A percentile compares a stretch with the other conserved stretches of the same genome.
Evolutionary conservation across 2,888 invertebrate genomes (phyloP).

Genomic region (Caenorhabditis afra): DNA sequence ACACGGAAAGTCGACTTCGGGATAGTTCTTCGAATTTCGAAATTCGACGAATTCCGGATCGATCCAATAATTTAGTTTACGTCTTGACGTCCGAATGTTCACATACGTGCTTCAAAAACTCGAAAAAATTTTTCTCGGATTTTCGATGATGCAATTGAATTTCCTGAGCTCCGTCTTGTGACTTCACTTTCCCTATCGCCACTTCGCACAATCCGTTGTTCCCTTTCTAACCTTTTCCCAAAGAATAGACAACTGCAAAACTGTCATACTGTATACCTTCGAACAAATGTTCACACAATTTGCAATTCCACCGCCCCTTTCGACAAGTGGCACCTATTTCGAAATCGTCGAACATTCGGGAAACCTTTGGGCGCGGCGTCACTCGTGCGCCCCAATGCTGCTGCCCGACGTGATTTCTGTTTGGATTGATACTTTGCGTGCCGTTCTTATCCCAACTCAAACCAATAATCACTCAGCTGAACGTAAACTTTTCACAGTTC

Average conservation of each 20-base stretch:
- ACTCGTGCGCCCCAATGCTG: background rate
- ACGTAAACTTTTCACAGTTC: background rate
- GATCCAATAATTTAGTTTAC: background rate
- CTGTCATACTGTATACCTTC: no score
- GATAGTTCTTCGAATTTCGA: slow-evolving; percentile 7
- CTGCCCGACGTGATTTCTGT: background rate
- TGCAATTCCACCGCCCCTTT: slow-evolving; percentile 1
- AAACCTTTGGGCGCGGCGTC: background rate
- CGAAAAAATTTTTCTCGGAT: background rate
- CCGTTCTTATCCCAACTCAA: background rate
- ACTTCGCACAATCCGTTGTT: background rate
- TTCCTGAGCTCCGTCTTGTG: slow-evolving; percentile 1
- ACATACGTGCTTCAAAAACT: slow-evolving; percentile 1
- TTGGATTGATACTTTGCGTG: slow-evolving; percentile 22
- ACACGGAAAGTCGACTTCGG: background rate
- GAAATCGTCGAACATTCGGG: slow-evolving; percentile 41
- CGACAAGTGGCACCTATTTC: slow-evolving; percentile 15
- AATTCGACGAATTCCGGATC: background rate
- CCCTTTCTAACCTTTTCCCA: slow-evolving; percentile 1
- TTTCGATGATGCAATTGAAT: slow-evolving; percentile 18
- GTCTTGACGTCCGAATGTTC: slow-evolving; percentile 11
- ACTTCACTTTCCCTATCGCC: background rate
- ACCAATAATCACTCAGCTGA: no score
- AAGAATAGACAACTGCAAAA: background rate
- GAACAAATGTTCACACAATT: slow-evolving; percentile 1